phyloP scores from a whole-genome alignment of 2,888 invertebrate species.

The Lasioglossum lativentre region DNA sequence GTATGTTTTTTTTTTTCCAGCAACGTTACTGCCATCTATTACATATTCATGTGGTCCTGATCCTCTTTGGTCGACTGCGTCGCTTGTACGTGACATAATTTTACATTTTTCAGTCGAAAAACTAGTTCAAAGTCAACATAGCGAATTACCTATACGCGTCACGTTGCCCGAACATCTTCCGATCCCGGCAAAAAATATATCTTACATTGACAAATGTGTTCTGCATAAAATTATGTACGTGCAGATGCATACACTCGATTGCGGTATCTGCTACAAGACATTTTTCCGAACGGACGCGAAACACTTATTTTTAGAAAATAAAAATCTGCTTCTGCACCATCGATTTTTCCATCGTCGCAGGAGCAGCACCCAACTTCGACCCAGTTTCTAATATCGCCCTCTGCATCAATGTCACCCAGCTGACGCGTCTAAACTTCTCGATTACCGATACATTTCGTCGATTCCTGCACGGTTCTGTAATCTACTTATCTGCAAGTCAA shows the following conservation, averaged over 20 bases:
- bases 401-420: background rate
- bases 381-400: slow-evolving; percentile 4
- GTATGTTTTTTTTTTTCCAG: background rate
- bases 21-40: background rate
- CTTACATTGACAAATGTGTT: background rate
- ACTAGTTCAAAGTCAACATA: background rate
- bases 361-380: background rate
- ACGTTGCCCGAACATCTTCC: background rate
- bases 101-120: background rate
- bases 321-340: background rate
- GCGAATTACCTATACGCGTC: background rate
- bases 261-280: background rate
- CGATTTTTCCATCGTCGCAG: background rate
- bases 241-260: background rate
- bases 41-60: background rate
- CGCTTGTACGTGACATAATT: background rate
- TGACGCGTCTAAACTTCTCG: background rate
- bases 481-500: background rate
- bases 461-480: background rate
- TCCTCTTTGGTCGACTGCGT: background rate
- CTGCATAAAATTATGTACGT: background rate
- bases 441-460: background rate
- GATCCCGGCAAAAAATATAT: background rate
- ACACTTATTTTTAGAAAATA: background rate
- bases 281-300: background rate